Base-by-base conservation (phyloP, 2,888 invertebrate species). In the Mermis nigrescens region DNA sequence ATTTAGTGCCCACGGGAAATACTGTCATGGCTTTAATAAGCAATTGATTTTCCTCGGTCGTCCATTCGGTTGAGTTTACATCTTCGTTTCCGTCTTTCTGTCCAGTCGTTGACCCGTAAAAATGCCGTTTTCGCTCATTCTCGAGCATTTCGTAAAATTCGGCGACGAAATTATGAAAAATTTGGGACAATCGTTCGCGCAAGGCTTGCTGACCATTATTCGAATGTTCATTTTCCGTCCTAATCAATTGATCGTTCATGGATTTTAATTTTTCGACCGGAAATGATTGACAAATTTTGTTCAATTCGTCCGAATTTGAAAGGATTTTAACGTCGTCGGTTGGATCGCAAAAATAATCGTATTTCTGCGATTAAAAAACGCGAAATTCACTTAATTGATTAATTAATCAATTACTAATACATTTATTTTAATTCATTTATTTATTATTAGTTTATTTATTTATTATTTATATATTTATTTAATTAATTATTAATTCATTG, bases 11-110 rank as follows among this genome's bases (percentile, higher is more conserved):
- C 3, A 94, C 92, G 0, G 98, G 98, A 73, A 94, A 98, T 2
- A 95, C 75, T 76, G 95, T 95, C 0, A 95, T 92, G 26, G 91
- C 92, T 75, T 98, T 98, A 57, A 95, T 90, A 1, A 98, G 79
- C 53, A 89, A 77, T 70, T 89, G 87, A 26, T 89, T 79, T 73
- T 90, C 87, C 62, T 85, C 85, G 57, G 82, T 81, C 19, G 80
- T 80, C 98, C 98, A 99, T 60, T 79, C 70, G 59, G 63, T 63
- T 59, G 68, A 69, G 1, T 71, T 70, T 55, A 60, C 65, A 29
- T 12, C 54, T n/a, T 22, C 15, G 12, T 54, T 54, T 22, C 31
- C 24, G 61, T 31, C 62, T 60, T 46, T 27, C 32, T 3, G 58
- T 58, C 55, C 61, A n/a, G n/a, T 19, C 12, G 38, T 19, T 7